Percentiles rank a stretch among this genome's conserved stretches.
Evolutionary conservation across 2,888 invertebrate genomes (phyloP).

Genomic region (Myopa testacea): DNA sequence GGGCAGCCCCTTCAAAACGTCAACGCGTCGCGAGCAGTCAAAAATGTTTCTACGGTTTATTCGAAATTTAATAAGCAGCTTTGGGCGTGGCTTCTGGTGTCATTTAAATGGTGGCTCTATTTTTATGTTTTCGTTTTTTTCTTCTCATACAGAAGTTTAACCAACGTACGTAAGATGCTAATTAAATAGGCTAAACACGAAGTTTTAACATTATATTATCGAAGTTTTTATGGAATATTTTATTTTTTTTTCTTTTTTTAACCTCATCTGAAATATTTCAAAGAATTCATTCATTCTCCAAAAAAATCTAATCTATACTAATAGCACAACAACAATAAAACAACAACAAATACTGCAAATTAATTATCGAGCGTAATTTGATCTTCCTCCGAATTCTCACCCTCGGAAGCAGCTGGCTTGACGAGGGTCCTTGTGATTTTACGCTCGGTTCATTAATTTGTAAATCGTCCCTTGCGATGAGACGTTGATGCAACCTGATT

Average conservation of each 20-base stretch:
- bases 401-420: conserved; percentile 27
- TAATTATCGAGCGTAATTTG: conserved; percentile 34
- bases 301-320: conserved; percentile 19
- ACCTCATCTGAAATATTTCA: no score
- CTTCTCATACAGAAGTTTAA: no score
- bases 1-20: not conserved
- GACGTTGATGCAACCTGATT: conserved; percentile 18
- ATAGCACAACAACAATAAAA: conserved; percentile 16
- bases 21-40: not conserved
- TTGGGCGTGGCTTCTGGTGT: not conserved
- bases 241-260: no score
- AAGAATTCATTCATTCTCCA: not conserved
- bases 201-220: no score
- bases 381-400: conserved; percentile 7
- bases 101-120: not conserved
- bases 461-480: not conserved
- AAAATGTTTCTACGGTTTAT: not conserved
- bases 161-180: not conserved
- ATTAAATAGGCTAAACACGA: not conserved
- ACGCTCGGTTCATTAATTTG: conserved; percentile 28
- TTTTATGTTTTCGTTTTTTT: not conserved
- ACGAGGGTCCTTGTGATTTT: conserved; percentile 32
- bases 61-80: not conserved
- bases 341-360: conserved; percentile 11
- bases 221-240: no score